Conservation (phyloP, 1,140 invertebrate genomes). For the Dinoponera quadriceps region DNA sequence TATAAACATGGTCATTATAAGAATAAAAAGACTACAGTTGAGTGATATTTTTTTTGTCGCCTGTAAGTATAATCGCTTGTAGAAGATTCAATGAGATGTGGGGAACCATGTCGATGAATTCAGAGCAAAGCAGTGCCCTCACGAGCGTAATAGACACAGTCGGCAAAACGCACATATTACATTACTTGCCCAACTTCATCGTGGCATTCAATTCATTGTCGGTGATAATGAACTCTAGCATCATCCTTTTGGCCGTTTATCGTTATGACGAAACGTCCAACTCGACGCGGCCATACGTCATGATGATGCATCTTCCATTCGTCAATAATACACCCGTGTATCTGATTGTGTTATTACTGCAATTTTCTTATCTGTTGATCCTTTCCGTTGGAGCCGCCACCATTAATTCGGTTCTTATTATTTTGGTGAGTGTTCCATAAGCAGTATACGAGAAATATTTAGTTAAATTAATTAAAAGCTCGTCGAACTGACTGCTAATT, state of each 20-base stretch:
- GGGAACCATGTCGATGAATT: conserved; percentile 6
- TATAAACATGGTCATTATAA: no score
- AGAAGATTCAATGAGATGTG: conserved; percentile 17
- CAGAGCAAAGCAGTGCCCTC: background rate
- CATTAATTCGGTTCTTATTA: conserved; percentile 32
- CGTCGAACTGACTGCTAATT: background rate
- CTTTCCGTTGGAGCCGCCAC: background rate
- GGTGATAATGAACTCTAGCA: background rate
- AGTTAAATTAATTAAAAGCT: no score
- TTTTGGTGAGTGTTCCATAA: conserved; percentile 34
- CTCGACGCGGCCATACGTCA: background rate
- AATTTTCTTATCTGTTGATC: conserved; percentile 7
- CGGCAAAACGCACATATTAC: background rate
- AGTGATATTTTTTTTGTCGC: background rate
- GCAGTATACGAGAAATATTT: no score
- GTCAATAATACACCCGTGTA: conserved; percentile 17
- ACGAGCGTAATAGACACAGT: background rate
- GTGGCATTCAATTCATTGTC: background rate
- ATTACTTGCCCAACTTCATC: background rate
- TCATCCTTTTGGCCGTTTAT: background rate
- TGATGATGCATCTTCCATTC: conserved; percentile 56
- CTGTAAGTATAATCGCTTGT: background rate
- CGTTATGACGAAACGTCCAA: background rate
- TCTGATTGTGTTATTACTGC: conserved; percentile 6
- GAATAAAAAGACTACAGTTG: background rate